Evolutionary conservation across 2,797 vertebrate genomes (phyloP).

Genomic region (Rhinichthys osculus): DNA sequence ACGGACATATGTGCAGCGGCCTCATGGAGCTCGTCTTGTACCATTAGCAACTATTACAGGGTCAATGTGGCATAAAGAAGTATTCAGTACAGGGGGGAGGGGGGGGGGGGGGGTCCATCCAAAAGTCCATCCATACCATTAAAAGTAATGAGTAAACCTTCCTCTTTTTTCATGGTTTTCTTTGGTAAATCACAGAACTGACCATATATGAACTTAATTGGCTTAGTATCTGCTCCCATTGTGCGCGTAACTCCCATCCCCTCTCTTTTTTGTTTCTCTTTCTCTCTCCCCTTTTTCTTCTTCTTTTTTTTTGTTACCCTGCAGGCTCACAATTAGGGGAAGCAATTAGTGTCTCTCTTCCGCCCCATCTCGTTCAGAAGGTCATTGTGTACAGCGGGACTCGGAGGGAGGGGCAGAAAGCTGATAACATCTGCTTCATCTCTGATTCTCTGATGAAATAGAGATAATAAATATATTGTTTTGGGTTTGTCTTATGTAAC

Average conservation of each 20-base stretch:
- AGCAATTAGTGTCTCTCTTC: conserved; percentile 73
- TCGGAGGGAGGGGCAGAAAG: conserved; percentile 44
- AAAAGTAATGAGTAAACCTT: background rate
- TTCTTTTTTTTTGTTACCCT: conserved; percentile 64
- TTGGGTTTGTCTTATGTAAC: conserved; percentile 12
- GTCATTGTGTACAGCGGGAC: conserved; percentile 60
- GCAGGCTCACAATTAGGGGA: conserved; percentile 73
- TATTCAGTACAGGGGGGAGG: too few relatives aligned
- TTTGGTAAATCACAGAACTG: background rate
- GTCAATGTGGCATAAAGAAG: background rate
- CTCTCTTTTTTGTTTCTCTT: conserved; percentile 14
- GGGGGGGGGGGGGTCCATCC: too few relatives aligned
- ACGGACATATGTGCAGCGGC: background rate
- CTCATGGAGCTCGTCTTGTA: background rate
- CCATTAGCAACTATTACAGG: too few relatives aligned
- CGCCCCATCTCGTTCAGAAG: conserved; percentile 76
- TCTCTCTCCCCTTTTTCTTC: conserved; percentile 34
- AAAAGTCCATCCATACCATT: too few relatives aligned
- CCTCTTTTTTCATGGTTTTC: background rate
- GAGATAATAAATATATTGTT: background rate
- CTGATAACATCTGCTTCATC: conserved; percentile 36
- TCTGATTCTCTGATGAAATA: conserved; percentile 15
- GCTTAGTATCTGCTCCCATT: conserved; percentile 4
- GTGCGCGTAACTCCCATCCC: background rate
- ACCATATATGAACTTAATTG: conserved; percentile 3